phyloP scores from a whole-genome alignment of 1,140 invertebrate species.

The Leguminivora glycinivorella region DNA sequence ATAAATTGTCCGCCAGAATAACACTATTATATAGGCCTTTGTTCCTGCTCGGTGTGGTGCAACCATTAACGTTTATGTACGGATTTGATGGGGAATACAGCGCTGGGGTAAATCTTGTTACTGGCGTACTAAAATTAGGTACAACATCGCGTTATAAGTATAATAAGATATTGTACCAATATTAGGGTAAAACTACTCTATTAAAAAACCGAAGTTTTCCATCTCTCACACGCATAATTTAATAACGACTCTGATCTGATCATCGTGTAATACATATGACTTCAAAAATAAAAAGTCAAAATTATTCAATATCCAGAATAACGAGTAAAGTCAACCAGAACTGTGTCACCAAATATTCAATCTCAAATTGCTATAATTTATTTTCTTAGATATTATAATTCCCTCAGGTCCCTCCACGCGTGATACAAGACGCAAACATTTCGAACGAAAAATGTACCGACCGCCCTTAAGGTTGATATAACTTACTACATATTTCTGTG shows the following conservation, averaged over 20 bases:
- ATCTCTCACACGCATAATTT: too few relatives aligned
- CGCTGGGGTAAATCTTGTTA: constrained; percentile 14
- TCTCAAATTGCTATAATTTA: background rate
- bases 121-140: background rate
- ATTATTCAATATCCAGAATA: too few relatives aligned
- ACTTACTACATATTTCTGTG: background rate
- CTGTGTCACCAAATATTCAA: background rate
- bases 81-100: constrained; percentile 12
- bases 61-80: constrained; percentile 51
- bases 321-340: background rate
- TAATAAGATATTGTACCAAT: background rate
- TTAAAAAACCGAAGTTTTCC: too few relatives aligned
- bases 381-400: background rate
- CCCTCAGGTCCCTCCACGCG: background rate
- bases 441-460: background rate
- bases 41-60: constrained; percentile 49
- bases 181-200: too few relatives aligned
- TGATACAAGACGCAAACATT: background rate
- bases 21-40: constrained; percentile 64
- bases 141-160: background rate
- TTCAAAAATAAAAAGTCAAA: too few relatives aligned
- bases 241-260: too few relatives aligned
- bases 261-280: too few relatives aligned
- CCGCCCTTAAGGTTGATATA: background rate
- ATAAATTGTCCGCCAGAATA: constrained; percentile 61